phyloP scores from a whole-genome alignment of 2,888 invertebrate genomes.

The Pheosia gnoma region DNA sequence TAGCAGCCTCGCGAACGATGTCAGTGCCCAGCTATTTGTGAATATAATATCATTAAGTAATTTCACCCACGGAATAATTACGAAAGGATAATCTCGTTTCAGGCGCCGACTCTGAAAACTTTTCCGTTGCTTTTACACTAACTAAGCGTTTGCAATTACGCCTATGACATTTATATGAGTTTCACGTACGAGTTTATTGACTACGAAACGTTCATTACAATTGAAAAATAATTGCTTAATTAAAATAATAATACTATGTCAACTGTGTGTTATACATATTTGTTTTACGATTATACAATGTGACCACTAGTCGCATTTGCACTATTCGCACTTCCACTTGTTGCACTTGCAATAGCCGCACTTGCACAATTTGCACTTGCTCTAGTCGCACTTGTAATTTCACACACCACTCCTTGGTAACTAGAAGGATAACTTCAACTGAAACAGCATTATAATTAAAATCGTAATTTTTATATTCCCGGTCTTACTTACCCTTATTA shows the following conservation, averaged over 20 bases:
- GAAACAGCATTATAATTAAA: too few species aligned
- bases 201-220: not conserved
- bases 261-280: not conserved
- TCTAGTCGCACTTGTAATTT: too few species aligned
- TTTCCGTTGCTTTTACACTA: constrained; percentile 4
- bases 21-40: constrained; percentile 1
- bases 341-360: too few species aligned
- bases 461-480: too few species aligned
- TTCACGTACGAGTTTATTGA: not conserved
- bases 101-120: constrained; percentile 2
- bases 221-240: not conserved
- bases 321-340: too few species aligned
- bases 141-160: constrained; percentile 13
- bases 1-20: not conserved
- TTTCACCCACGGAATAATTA: constrained; percentile 1
- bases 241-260: not conserved
- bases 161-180: constrained; percentile 13
- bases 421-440: too few species aligned
- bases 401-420: too few species aligned
- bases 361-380: too few species aligned
- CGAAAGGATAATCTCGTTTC: constrained; percentile 6
- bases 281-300: too few species aligned
- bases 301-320: too few species aligned
- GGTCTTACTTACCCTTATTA: too few species aligned
- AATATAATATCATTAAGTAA: constrained; percentile 7